phyloP scores from a whole-genome alignment of 2,113 vertebrate species.

The Talpa occidentalis region DNA sequence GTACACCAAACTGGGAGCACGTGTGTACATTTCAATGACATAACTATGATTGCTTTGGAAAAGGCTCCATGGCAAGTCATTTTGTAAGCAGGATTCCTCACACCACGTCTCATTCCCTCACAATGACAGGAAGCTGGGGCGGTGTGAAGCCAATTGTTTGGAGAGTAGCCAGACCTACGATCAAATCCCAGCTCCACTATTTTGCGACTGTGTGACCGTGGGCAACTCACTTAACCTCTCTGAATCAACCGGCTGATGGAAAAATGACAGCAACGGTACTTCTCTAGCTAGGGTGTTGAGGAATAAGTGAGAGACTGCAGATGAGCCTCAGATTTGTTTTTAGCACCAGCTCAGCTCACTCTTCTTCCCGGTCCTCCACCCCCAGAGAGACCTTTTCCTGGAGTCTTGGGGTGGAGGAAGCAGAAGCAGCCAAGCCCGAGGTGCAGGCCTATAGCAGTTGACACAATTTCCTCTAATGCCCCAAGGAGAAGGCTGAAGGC shows the following conservation, averaged over 20 bases:
- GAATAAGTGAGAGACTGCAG: conserved; percentile 56
- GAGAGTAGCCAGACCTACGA: background rate
- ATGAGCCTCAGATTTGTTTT: conserved; percentile 70
- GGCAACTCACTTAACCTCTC: conserved; percentile 33
- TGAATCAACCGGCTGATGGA: background rate
- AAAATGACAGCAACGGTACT: background rate
- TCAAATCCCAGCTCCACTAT: background rate
- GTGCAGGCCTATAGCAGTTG: conserved; percentile 33
- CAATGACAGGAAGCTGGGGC: background rate
- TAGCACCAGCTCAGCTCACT: conserved; percentile 57
- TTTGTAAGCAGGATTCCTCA: background rate
- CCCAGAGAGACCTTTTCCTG: conserved; percentile 73
- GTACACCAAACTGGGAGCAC: background rate
- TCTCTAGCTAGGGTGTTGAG: background rate
- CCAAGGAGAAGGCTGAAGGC: background rate
- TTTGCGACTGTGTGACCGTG: conserved; percentile 27
- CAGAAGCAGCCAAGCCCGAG: background rate
- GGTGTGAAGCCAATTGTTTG: background rate
- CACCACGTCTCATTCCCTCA: background rate
- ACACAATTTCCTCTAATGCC: conserved; percentile 53
- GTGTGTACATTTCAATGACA: background rate
- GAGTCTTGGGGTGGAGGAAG: conserved; percentile 60
- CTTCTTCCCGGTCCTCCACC: conserved; percentile 51
- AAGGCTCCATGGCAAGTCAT: background rate
- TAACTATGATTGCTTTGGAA: background rate